Evolutionary conservation across 1,140 invertebrate species (phyloP).

Genomic region (Penaeus vannamei): DNA sequence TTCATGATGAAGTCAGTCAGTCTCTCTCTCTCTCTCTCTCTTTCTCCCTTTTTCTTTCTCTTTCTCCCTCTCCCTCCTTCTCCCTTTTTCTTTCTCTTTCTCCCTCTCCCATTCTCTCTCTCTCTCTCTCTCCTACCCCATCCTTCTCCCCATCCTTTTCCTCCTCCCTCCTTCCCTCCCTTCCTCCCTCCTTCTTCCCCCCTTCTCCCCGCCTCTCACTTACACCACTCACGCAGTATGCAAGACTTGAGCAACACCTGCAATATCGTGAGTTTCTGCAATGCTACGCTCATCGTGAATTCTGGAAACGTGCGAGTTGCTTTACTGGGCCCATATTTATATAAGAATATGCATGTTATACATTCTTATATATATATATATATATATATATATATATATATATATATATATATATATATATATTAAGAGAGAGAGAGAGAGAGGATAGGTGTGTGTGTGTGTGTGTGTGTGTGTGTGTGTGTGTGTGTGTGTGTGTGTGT

Average conservation of each 20-base stretch:
- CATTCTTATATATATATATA: too few species aligned
- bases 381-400: too few species aligned
- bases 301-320: too few species aligned
- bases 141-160: background rate
- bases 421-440: background rate
- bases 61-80: background rate
- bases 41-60: background rate
- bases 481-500: background rate
- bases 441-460: background rate
- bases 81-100: background rate
- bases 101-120: background rate
- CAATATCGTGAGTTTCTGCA: too few species aligned
- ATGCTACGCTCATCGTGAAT: too few species aligned
- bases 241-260: too few species aligned
- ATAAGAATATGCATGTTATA: too few species aligned
- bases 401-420: too few species aligned
- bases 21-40: background rate
- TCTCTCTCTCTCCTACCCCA: background rate
- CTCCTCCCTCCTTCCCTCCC: background rate
- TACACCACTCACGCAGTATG: too few species aligned
- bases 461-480: background rate
- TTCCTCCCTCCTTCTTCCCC: background rate
- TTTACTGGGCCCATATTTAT: too few species aligned
- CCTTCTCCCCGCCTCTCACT: background rate
- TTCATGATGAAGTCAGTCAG: background rate